Percentiles rank a stretch among this genome's conserved stretches.
Evolutionary conservation across 2,113 vertebrate species (phyloP).

Genomic region (Arenaria interpres): DNA sequence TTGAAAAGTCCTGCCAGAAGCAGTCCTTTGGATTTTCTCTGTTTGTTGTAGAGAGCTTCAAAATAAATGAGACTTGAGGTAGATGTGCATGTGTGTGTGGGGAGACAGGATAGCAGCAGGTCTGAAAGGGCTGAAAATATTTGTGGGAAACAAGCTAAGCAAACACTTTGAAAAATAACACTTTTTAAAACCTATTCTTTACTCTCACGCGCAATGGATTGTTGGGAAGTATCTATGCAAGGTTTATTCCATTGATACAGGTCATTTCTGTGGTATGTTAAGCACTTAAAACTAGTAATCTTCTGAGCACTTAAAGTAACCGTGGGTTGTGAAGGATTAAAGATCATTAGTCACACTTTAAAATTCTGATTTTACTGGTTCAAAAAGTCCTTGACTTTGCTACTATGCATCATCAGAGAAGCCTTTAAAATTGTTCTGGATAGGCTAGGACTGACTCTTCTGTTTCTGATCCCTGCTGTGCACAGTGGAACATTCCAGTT

Average conservation of each 20-base stretch:
- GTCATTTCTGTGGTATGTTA: neutral
- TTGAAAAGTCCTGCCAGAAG: constrained; percentile 20
- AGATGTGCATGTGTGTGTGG: neutral
- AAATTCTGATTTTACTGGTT: neutral
- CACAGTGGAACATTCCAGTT: neutral
- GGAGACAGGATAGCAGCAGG: neutral
- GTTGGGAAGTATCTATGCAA: neutral
- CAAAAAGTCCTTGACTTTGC: neutral
- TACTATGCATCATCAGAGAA: neutral
- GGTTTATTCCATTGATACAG: neutral
- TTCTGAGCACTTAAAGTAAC: neutral
- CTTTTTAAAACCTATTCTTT: neutral
- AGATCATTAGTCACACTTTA: neutral
- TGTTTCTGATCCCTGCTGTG: neutral
- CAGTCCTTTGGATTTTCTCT: neutral
- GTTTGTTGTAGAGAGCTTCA: neutral
- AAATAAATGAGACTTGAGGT: neutral
- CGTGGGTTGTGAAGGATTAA: neutral
- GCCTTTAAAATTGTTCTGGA: neutral
- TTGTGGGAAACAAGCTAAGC: neutral
- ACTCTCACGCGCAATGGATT: neutral
- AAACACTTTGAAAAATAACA: neutral
- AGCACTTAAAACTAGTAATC: neutral
- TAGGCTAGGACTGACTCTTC: neutral
- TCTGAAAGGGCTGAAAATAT: neutral